phyloP scores from a whole-genome alignment of 2,113 vertebrate genomes.

The Naja naja region DNA sequence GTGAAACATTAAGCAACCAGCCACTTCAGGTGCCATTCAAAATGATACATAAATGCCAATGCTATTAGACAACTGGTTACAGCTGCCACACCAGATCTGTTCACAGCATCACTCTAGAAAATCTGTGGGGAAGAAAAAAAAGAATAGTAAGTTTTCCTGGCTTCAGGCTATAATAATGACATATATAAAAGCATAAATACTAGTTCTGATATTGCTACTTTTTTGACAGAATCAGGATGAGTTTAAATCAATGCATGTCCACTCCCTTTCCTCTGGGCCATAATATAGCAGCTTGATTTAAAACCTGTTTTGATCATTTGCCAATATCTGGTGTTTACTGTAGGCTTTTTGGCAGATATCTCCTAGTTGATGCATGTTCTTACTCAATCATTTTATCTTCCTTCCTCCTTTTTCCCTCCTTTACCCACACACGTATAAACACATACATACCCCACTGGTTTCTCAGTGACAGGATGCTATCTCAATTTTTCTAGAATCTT shows the following conservation, averaged over 20 bases:
- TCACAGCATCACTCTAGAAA: rapidly evolving
- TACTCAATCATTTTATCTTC: slow-evolving; percentile 32
- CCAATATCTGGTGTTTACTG: slow-evolving; percentile 4
- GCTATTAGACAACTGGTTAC: rapidly evolving
- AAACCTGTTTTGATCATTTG: slow-evolving; percentile 40
- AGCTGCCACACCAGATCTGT: rapidly evolving
- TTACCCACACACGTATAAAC: not conserved
- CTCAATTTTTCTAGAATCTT: slow-evolving; percentile 54
- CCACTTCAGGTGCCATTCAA: not conserved
- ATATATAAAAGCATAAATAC: no score
- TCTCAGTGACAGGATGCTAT: slow-evolving; percentile 53
- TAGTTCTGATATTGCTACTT: no score
- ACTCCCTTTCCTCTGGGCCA: slow-evolving; percentile 10
- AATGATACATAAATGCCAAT: not conserved
- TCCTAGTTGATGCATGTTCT: slow-evolving; percentile 42
- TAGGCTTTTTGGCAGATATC: slow-evolving; percentile 60
- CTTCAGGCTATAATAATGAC: not conserved
- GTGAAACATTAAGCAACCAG: not conserved
- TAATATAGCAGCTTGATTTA: slow-evolving; percentile 62
- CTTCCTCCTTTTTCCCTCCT: slow-evolving; percentile 39
- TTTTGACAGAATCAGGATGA: not conserved
- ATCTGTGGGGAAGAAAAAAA: no score
- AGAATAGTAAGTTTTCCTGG: not conserved
- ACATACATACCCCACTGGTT: not conserved
- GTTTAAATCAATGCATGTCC: not conserved